Evolutionary conservation across 2,797 vertebrate genomes (phyloP).

Genomic region (Semaprochilodus insignis): DNA sequence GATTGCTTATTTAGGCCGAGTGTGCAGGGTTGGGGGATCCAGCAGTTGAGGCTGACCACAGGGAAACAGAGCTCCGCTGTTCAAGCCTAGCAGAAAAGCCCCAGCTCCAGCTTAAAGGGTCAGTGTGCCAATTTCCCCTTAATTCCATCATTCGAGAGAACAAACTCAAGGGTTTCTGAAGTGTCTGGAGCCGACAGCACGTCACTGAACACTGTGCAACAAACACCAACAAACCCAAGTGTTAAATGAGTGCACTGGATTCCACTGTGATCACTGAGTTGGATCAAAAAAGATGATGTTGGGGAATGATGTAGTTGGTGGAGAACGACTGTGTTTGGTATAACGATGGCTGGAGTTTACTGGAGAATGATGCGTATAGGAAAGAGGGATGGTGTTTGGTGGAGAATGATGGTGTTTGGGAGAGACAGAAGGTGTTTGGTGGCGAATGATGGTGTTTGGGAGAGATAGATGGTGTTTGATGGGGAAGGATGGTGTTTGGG

Average conservation of each 20-base stretch:
- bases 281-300: too few relatives aligned
- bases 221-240: background rate
- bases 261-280: too few relatives aligned
- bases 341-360: too few relatives aligned
- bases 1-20: slow-evolving; percentile 77
- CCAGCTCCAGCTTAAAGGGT: slow-evolving; percentile 58
- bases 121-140: slow-evolving; percentile 57
- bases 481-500: too few relatives aligned
- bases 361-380: background rate
- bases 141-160: slow-evolving; percentile 2
- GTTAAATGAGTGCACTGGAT: too few relatives aligned
- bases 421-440: background rate
- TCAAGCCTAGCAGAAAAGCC: slow-evolving; percentile 60
- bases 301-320: too few relatives aligned
- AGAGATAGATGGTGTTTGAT: too few relatives aligned
- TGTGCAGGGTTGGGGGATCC: slow-evolving; percentile 60
- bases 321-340: too few relatives aligned
- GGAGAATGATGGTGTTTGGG: too few relatives aligned
- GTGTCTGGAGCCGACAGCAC: background rate
- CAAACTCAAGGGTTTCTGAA: background rate
- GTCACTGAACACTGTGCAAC: background rate
- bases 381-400: too few relatives aligned
- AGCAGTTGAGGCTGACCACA: slow-evolving; percentile 76
- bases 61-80: slow-evolving; percentile 78
- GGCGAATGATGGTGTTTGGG: background rate